Percentiles rank a stretch among this genome's conserved stretches.
Conservation (phyloP, 2,113 vertebrate species). For the Ptilorrhoa leucosticta region DNA sequence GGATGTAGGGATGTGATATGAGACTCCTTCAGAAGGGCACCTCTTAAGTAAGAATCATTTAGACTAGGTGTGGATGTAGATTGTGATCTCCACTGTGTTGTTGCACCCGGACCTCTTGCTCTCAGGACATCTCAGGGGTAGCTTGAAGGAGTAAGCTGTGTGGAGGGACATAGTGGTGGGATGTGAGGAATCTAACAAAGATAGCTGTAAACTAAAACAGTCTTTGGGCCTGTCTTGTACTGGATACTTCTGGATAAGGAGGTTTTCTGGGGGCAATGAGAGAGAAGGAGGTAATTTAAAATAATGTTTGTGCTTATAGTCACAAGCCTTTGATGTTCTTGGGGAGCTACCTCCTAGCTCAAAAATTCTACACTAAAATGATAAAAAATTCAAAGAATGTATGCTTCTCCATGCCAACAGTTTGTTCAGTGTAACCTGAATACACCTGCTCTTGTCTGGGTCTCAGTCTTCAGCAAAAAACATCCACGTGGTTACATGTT, state of each 20-base stretch:
- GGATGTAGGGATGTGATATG: too few species aligned
- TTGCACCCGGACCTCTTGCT: not conserved
- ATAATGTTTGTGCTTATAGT: not conserved
- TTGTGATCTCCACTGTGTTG: not conserved
- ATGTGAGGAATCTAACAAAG: not conserved
- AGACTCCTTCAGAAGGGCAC: not conserved
- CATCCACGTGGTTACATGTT: not conserved
- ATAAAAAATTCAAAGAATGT: not conserved
- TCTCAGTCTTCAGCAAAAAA: not conserved
- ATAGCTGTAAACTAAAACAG: not conserved
- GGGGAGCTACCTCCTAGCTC: not conserved
- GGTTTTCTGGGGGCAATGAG: rapidly evolving
- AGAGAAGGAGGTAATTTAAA: not conserved
- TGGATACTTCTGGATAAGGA: not conserved
- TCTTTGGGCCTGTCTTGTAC: not conserved
- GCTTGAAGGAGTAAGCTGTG: not conserved
- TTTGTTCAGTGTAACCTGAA: not conserved
- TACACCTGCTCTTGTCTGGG: not conserved
- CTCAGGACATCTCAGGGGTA: not conserved
- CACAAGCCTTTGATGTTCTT: not conserved
- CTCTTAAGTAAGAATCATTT: not conserved
- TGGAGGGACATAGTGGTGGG: not conserved
- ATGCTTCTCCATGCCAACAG: not conserved
- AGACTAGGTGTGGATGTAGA: not conserved
- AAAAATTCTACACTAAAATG: not conserved